Evolutionary conservation across 1,140 invertebrate species (phyloP), one percentile per base, ranked within the genome.

Genomic region (Asobara japonica): DNA sequence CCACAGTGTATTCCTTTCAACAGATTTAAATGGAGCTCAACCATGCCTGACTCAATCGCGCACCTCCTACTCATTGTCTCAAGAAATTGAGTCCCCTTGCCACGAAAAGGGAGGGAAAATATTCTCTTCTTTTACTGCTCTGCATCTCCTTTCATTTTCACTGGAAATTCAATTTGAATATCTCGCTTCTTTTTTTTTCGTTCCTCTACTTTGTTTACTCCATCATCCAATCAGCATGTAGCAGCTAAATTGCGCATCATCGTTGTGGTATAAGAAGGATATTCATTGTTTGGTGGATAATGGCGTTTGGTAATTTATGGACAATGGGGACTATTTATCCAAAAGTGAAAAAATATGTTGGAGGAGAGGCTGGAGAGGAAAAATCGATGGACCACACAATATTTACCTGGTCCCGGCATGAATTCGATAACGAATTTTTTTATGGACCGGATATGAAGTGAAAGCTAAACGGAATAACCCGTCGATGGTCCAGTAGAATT

Each of bases 1-100:
- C 11, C 30, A 33, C 16, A 27, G 33, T 68, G n/a, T 16, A 30
- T 25, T 56, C 68, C 78, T 83, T 84, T 84, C 78, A 82, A 83
- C 79, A 80, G 83, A 85, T 86, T 85, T 85, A 84, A 84, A 79
- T 78, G 78, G 77, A 79, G 75, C 77, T 82, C 80, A 66, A 65
- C 70, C 45, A 22, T 22, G 41, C 29, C 45, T 33, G 11, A 61
- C 67, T 76, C 62, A 27, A 67, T 73, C 71, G 31, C 56, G 31
- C 71, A 36, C 51, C 51, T 71, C 65, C 51, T 65, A 69, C 65
- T 71, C 69, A 68, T 67, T 70, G 41, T 60, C 30, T 41, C 27
- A 61, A 30, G 29, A 30, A 62, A 30, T 62, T 62, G 60, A 31
- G 60, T 29, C 27, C 29, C 60, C 31, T 29, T 8, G 13, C 22